Conservation (phyloP, 2,888 invertebrate species). For the Sinelater perroti region DNA sequence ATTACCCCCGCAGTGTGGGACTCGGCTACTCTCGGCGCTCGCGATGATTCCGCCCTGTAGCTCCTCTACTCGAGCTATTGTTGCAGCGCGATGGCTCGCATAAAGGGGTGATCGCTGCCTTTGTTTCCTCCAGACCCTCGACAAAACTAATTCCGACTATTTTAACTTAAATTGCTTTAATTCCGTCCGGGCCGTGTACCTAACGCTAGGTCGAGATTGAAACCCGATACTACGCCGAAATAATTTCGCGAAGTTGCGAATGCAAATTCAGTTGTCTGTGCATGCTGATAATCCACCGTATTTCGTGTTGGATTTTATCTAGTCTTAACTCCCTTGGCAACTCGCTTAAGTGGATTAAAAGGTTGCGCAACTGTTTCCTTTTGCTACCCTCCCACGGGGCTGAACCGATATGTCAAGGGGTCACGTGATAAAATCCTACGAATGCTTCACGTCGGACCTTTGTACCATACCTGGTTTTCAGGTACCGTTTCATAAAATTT, state of each 20-base stretch:
- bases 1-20: slow-evolving; percentile 57
- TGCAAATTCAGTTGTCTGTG: slow-evolving; percentile 38
- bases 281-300: slow-evolving; percentile 42
- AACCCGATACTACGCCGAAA: slow-evolving; percentile 36
- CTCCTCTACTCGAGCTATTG: slow-evolving; percentile 42
- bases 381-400: slow-evolving; percentile 39
- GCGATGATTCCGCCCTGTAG: slow-evolving; percentile 51
- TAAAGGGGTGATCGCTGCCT: slow-evolving; percentile 51
- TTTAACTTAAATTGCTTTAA: slow-evolving; percentile 50
- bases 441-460: slow-evolving; percentile 6
- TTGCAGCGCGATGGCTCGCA: slow-evolving; percentile 49
- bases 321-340: slow-evolving; percentile 43
- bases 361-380: slow-evolving; percentile 47
- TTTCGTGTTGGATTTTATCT: slow-evolving; percentile 42
- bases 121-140: slow-evolving; percentile 44
- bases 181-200: slow-evolving; percentile 34
- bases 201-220: slow-evolving; percentile 42
- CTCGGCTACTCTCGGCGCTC: slow-evolving; percentile 51
- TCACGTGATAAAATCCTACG: slow-evolving; percentile 36
- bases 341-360: slow-evolving; percentile 50
- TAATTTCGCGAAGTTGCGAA: slow-evolving; percentile 34
- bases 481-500: not conserved
- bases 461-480: too few relatives aligned
- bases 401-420: slow-evolving; percentile 41
- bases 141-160: slow-evolving; percentile 54